phyloP scores from a whole-genome alignment of 2,113 vertebrate species.

The Paradoxurus hermaphroditus region DNA sequence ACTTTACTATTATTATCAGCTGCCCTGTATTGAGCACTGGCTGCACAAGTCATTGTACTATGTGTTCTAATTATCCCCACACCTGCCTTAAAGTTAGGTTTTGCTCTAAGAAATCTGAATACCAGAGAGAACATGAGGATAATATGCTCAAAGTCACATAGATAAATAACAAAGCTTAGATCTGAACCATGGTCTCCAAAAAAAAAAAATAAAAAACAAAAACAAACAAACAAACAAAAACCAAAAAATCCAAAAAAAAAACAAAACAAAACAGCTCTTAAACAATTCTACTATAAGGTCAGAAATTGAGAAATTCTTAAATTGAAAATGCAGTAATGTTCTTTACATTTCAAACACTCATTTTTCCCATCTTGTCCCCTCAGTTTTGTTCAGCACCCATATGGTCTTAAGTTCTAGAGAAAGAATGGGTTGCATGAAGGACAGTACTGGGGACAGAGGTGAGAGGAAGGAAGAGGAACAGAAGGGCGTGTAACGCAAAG shows the following conservation, averaged over 20 bases:
- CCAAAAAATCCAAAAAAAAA: not conserved
- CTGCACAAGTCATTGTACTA: not conserved
- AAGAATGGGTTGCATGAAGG: not conserved
- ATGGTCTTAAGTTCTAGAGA: not conserved
- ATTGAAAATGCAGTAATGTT: not conserved
- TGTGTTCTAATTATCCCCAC: not conserved
- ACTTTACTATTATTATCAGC: not conserved
- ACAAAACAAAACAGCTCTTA: not conserved
- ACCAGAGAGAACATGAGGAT: not conserved
- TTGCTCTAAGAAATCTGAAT: not conserved
- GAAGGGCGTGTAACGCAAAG: not conserved
- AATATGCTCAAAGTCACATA: not conserved
- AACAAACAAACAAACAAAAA: no score
- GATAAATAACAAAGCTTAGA: not conserved
- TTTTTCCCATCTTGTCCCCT: not conserved
- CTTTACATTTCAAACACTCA: not conserved
- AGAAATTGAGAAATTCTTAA: not conserved
- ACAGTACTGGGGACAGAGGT: not conserved
- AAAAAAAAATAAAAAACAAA: no score
- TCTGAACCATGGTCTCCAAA: not conserved
- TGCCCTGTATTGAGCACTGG: not conserved
- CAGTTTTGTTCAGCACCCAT: not conserved
- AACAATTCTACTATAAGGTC: not conserved
- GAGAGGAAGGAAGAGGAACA: not conserved
- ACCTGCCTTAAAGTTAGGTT: not conserved